These are phyloP conservation scores for Athene cunicularia DNA, from an alignment of 2,113 vertebrate genomes.

Conservation along the genomic window DNA sequence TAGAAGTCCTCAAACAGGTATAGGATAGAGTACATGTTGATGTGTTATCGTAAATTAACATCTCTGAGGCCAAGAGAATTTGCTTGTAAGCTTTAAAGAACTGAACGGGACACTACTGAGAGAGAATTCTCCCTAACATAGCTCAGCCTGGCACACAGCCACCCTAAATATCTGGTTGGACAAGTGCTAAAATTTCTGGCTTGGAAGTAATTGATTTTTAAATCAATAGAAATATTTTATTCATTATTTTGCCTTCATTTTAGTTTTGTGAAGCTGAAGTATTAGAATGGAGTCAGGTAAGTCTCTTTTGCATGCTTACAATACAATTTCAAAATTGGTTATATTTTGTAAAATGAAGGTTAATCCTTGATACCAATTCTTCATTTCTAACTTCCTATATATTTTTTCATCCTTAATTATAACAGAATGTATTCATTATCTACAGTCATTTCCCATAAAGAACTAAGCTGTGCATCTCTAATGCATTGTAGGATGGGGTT, in stretches of 20 bases:
- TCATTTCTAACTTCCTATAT: neutral
- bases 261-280: conserved; percentile 10
- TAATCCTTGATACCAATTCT: neutral
- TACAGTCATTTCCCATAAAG: neutral
- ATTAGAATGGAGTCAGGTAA: neutral
- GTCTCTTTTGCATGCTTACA: neutral
- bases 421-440: neutral
- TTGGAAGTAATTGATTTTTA: neutral
- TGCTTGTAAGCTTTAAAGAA: conserved; percentile 1
- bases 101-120: neutral
- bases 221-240: neutral
- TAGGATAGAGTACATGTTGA: neutral
- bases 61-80: neutral
- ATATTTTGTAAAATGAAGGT: neutral
- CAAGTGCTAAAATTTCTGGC: neutral
- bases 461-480: neutral
- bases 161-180: conserved; percentile 14
- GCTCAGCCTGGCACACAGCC: neutral
- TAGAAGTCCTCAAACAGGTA: neutral
- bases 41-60: neutral
- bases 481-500: neutral
- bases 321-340: neutral
- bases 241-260: conserved; percentile 19
- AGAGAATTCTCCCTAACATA: neutral
- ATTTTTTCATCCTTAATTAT: neutral